These are phyloP conservation scores for Xylota segnis DNA, from an alignment of 2,888 invertebrate species.

Conservation along the genomic window DNA sequence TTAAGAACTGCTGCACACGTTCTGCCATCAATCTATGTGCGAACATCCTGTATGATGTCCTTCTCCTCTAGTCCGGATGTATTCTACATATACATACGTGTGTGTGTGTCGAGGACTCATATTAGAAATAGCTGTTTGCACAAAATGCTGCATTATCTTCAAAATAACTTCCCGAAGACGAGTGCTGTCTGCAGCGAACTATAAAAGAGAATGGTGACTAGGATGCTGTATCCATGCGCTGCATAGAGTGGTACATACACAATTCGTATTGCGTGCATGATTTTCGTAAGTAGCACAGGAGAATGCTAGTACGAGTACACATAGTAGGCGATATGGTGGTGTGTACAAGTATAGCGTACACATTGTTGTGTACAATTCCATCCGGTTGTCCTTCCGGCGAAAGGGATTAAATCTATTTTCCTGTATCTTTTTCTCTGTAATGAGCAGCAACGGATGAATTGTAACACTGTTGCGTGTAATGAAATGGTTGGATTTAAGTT, in stretches of 20 bases:
- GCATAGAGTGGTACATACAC: neutral
- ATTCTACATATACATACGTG: neutral
- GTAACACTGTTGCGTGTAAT: constrained; percentile 20
- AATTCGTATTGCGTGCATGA: constrained; percentile 47
- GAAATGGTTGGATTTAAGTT: constrained; percentile 22
- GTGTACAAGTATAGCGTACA: constrained; percentile 23
- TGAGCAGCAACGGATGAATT: constrained; percentile 28
- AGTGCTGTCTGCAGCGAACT: constrained; percentile 26
- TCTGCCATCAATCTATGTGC: constrained; percentile 58
- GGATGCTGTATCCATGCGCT: constrained; percentile 11
- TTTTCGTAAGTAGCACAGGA: constrained; percentile 39
- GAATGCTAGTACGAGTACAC: neutral
- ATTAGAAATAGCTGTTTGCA: constrained; percentile 65
- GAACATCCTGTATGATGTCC: constrained; percentile 27
- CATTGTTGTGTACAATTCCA: constrained; percentile 49
- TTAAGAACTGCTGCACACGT: constrained; percentile 42
- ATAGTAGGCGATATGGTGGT: neutral
- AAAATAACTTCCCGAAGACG: constrained; percentile 38
- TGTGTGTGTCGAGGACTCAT: constrained; percentile 30
- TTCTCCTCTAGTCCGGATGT: constrained; percentile 15
- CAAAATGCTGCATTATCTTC: constrained; percentile 57
- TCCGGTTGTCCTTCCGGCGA: constrained; percentile 59
- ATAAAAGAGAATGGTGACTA: neutral
- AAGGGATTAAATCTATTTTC: constrained; percentile 61
- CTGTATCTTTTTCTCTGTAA: constrained; percentile 45